Evolutionary conservation across 2,113 vertebrate species (phyloP).

Genomic region (Odobenus rosmarus): DNA sequence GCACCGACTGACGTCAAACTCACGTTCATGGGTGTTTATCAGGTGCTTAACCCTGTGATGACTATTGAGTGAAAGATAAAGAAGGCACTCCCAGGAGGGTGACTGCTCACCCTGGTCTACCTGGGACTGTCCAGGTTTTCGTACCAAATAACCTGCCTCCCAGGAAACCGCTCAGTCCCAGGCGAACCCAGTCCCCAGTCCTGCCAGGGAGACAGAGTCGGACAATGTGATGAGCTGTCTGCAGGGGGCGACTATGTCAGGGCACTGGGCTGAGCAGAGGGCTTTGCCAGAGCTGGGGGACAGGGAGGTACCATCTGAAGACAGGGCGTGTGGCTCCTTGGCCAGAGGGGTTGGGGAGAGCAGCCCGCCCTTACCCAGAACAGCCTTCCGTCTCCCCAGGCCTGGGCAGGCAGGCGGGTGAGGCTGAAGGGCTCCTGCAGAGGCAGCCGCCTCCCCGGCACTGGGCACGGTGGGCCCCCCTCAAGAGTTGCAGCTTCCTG

Average conservation of each 20-base stretch:
- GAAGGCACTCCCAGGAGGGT: neutral
- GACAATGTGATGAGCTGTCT: neutral
- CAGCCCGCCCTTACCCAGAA: fast-evolving
- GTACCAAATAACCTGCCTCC: fast-evolving
- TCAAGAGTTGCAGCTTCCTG: neutral
- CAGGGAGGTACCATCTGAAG: fast-evolving
- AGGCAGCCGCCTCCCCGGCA: fast-evolving
- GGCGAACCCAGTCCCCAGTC: neutral
- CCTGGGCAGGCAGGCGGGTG: neutral
- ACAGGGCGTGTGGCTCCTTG: fast-evolving
- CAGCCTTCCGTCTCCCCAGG: neutral
- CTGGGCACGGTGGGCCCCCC: neutral
- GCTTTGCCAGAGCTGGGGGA: neutral
- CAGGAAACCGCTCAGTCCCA: neutral
- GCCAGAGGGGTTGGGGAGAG: neutral
- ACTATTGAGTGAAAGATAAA: neutral
- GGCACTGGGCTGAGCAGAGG: neutral
- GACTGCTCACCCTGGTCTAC: neutral
- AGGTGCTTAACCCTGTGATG: fast-evolving
- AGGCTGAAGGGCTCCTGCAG: neutral
- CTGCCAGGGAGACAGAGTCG: neutral
- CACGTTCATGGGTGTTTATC: fast-evolving
- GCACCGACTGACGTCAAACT: fast-evolving
- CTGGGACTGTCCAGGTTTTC: neutral
- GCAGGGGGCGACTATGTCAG: neutral